These are phyloP conservation scores for Gallinago stenura DNA, from an alignment of 2,797 vertebrate genomes.

Conservation along the genomic window DNA sequence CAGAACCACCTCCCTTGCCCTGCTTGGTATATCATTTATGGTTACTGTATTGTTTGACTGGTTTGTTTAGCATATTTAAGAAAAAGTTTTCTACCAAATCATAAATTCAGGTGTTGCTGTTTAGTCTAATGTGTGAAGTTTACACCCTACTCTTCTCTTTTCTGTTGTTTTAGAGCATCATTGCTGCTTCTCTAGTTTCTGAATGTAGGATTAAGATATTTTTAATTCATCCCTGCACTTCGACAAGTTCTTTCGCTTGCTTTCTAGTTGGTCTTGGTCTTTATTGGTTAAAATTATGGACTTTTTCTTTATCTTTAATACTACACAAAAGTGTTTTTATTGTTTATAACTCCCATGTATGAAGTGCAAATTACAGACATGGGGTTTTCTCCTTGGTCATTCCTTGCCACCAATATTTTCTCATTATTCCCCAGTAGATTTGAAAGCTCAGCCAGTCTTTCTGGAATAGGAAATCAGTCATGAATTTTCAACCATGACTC, in stretches of 20 bases:
- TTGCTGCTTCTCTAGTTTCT: neutral
- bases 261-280: neutral
- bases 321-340: neutral
- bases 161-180: neutral
- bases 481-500: neutral
- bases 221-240: neutral
- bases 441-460: neutral
- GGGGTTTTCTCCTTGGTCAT: neutral
- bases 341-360: neutral
- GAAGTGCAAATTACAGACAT: neutral
- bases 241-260: neutral
- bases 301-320: neutral
- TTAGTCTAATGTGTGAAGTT: neutral
- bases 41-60: neutral
- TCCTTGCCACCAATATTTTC: neutral
- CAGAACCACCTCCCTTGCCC: neutral
- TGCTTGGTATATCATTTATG: neutral
- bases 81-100: neutral
- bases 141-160: neutral
- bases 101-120: neutral
- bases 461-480: neutral
- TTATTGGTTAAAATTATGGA: neutral
- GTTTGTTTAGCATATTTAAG: neutral
- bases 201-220: neutral
- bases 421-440: neutral